Conservation (phyloP, 2,888 invertebrate genomes). For the Drosophila colorata region DNA sequence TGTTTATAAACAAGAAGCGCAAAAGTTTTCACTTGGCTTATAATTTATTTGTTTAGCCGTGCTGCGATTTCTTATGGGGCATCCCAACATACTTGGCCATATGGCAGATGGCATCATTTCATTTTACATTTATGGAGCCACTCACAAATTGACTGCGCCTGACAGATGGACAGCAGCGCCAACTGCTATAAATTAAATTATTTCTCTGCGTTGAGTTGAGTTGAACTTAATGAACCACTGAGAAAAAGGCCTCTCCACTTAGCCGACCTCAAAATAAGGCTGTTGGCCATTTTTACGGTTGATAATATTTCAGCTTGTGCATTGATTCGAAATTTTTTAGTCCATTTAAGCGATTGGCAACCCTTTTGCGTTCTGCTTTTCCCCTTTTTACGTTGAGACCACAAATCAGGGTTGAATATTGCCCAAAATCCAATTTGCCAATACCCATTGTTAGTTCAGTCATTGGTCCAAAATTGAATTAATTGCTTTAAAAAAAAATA, state of each 20-base stretch:
- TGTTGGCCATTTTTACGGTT: not conserved
- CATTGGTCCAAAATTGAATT: slow-evolving; percentile 3
- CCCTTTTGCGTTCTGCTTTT: slow-evolving; percentile 5
- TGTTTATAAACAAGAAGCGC: slow-evolving; percentile 36
- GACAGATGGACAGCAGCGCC: slow-evolving; percentile 14
- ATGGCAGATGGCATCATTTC: slow-evolving; percentile 43
- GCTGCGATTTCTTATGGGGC: slow-evolving; percentile 18
- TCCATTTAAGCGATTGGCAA: not conserved
- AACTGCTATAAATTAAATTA: slow-evolving; percentile 31
- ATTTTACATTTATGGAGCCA: slow-evolving; percentile 45
- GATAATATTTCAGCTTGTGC: not conserved
- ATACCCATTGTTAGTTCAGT: not conserved
- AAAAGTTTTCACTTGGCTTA: slow-evolving; percentile 49
- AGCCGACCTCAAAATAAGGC: not conserved
- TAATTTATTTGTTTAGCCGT: slow-evolving; percentile 30
- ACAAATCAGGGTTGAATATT: not conserved
- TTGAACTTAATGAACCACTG: slow-evolving; percentile 1
- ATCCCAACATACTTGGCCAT: slow-evolving; percentile 48
- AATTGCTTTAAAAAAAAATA: not conserved
- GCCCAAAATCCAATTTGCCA: slow-evolving; percentile 14
- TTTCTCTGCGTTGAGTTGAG: not conserved
- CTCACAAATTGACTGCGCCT: slow-evolving; percentile 15
- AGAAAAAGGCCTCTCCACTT: not conserved
- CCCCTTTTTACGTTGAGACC: not conserved
- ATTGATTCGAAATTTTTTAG: slow-evolving; percentile 15